Base-by-base conservation (phyloP, 2,888 invertebrate genomes). In the Lepeophtheirus nordmannii region DNA sequence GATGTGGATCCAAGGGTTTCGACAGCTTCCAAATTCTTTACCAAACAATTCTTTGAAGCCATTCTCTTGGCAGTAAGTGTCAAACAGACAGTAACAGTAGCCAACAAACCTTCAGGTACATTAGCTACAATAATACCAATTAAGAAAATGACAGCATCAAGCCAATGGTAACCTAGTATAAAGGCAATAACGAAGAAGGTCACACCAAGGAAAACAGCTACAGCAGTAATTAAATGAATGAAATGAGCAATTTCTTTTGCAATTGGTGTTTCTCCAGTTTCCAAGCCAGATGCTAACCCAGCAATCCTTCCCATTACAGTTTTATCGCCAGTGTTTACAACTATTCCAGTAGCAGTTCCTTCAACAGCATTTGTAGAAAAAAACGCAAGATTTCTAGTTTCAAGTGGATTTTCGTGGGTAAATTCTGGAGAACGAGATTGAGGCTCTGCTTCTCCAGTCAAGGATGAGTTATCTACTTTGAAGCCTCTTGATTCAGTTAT, bases 1-100 rank as follows among this genome's bases (percentile, higher is more conserved):
- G 85, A 85, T 0, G 87, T 87, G 0, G 85, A 86, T 10, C 86
- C 86, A 8, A 87, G 77, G 0, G 86, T 86, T 75, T 87, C 86
- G 0, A 87, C 86, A 56, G 85, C 85, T 74, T 66, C 66, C 69
- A 87, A 75, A 75, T 87, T 86, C 75, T 86, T 86, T 8, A 87
- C 85, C 57, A 87, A 75, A 72, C 87, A 88, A 74, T 87, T 87
- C 76, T 86, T 86, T 56, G 79, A 79, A 9, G 87, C 86, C 86
- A 86, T 87, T 72, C 85, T 79, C 74, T 86, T 85, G 39, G 87
- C 86, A 9, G 86, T 86, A 68, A 88, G 77, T 0, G 86, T 86
- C 69, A 87, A 75, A 71, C 85, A 84, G 20, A 82, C 86, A 1
- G 87, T 87, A 17, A 87, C 86, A 37, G 87, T 87, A 7, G 85